Conservation (phyloP, 2,888 invertebrate species). For the Ephialtes manifestator region DNA sequence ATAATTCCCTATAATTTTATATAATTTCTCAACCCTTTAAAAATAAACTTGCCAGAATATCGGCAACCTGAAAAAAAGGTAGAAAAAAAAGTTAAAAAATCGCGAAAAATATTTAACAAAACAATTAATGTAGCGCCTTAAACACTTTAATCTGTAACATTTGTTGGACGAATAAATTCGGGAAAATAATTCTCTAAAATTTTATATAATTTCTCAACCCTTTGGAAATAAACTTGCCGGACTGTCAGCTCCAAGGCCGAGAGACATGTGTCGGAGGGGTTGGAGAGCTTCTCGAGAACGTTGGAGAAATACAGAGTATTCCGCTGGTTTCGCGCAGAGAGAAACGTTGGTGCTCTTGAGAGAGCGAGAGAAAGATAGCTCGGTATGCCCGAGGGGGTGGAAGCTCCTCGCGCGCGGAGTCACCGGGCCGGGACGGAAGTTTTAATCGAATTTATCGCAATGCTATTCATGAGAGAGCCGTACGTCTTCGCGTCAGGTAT, state of each 20-base stretch:
- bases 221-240: constrained; percentile 17
- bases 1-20: neutral
- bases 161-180: neutral
- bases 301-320: constrained; percentile 57
- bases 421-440: constrained; percentile 80
- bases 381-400: constrained; percentile 68
- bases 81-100: neutral
- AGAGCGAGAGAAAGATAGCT: constrained; percentile 49
- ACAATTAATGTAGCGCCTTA: neutral
- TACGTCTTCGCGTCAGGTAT: constrained; percentile 83
- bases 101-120: neutral
- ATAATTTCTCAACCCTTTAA: constrained; percentile 5
- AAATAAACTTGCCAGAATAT: constrained; percentile 23
- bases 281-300: constrained; percentile 35
- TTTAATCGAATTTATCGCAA: constrained; percentile 86
- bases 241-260: constrained; percentile 24
- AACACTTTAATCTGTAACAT: neutral
- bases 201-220: constrained; percentile 10
- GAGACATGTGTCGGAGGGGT: constrained; percentile 46
- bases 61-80: neutral
- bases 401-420: constrained; percentile 74
- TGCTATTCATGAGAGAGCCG: constrained; percentile 85
- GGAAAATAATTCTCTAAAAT: neutral
- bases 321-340: constrained; percentile 30
- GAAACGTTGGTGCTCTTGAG: constrained; percentile 35